Base-by-base conservation (phyloP, 1,140 invertebrate species). In the Scaptodrosophila lebanonensis region DNA sequence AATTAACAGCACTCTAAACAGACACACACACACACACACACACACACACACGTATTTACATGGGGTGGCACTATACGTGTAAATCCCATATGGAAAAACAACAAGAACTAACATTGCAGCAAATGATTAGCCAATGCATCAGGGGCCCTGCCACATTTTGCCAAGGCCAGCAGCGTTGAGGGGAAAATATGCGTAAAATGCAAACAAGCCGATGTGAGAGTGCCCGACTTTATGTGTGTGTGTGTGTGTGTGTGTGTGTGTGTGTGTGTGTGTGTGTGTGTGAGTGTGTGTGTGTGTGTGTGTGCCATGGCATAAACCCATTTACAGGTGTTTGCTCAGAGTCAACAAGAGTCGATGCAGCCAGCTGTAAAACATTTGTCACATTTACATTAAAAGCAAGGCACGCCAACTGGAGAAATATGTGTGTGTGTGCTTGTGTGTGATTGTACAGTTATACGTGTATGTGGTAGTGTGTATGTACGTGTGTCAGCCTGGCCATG, bases 361-460 rank as follows among this genome's bases (percentile, higher is more conserved):
- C 57, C 75, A 82, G 52, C 64, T 62, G 76, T 83, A 82, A 82
- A 82, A 82, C 75, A 82, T 82, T 82, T 82, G 75, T 82, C 75
- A 82, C 75, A 82, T 82, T 82, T 82, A 58, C 76, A 82, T 82
- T 82, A 75, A 82, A 67, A 69, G 69, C 69, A 70, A 66, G 52
- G 49, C 49, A 57, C 50, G 29, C 40, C 57, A 16, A 54, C 61
- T 33, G 9, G 59, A 38, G 44, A 44, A 33, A 61, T 61, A 40
- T 61, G 57, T 61, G 57, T 39, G 36, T 59, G 54, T 48, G 20
- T 36, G 25, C 17, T 4, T 32, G 17, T 30, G 33, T 22, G 11
- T 16, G 35, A n/a, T n/a, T n/a, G n/a, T n/a, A n/a, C n/a, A n/a
- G n/a, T n/a, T 38, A 16, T 38, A 16, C 17, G 35, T 38, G 32